Base-by-base conservation (phyloP, 2,797 vertebrate genomes). In the Ataeniobius toweri region DNA sequence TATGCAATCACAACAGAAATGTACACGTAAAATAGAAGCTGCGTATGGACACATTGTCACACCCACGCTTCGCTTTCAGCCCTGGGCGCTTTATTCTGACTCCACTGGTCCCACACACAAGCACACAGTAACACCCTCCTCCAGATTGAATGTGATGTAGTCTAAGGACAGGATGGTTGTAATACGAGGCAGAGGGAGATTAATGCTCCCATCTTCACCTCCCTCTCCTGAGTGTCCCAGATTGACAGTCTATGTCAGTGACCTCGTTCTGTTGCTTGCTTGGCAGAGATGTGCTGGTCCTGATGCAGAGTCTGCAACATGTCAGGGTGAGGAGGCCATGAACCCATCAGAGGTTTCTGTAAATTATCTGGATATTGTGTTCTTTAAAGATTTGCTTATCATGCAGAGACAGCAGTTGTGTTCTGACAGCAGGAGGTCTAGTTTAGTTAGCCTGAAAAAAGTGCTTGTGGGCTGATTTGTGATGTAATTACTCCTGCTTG, bases 1-100 rank as follows among this genome's bases (percentile, higher is more conserved):
- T 95, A 93, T 75, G 87, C 89, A 94, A 94, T 80, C 81, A 59
- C 75, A 80, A 48, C 86, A 79, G 82, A 89, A 85, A 90, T 67
- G 73, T 59, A 88, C 83, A 86, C 85, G 85, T 76, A 76, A 82
- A 71, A 41, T 68, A 68, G 50, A 77, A 67, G 46, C 50, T 39
- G 55, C 75, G 75, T 85, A 83, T 56, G 78, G 74, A 63, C 78
- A 44, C 84, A 61, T 41, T 80, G 79, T 83, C 26, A 2, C 77
- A 63, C 74, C 46, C 48, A 76, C 73, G 26, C 80, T 80, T 74
- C 76, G 22, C 58, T n/a, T 59, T 59, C 59, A 77, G 72, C 78
- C 84, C 14, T 2, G 48, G 81, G 80, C 56, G 2, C 65, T 82
- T 85, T 16, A 41, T 26, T 77, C 73, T 72, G 80, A 80, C 84